Percentiles rank a stretch among this genome's conserved stretches.
Evolutionary conservation across 2,797 vertebrate genomes (phyloP).

Genomic region (Rhinophrynus dorsalis): DNA sequence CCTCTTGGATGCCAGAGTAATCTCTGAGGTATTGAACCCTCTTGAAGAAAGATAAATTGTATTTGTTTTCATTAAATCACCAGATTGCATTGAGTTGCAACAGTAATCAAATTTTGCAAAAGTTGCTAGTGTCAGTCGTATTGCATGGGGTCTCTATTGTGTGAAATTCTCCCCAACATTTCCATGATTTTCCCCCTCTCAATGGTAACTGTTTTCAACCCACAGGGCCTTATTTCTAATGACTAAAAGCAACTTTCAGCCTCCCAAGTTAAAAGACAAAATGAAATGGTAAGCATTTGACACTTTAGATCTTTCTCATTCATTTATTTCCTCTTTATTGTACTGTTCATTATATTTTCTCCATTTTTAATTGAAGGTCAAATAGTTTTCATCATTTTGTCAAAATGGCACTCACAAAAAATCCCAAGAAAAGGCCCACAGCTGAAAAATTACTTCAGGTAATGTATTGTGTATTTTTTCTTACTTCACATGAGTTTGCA

Average conservation of each 20-base stretch:
- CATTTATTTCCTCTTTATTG: neutral
- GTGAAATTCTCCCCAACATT: too few species aligned
- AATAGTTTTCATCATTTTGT: constrained; percentile 98
- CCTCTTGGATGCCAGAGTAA: too few species aligned
- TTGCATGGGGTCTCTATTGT: too few species aligned
- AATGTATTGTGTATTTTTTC: constrained; percentile 44
- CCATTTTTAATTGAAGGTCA: constrained; percentile 75
- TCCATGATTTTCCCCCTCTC: neutral
- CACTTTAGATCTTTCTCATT: neutral
- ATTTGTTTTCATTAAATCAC: too few species aligned
- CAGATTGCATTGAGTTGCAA: too few species aligned
- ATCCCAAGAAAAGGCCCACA: constrained; percentile 92
- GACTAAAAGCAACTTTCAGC: constrained; percentile 98
- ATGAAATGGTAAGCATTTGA: constrained; percentile 82
- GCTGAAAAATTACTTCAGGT: constrained; percentile 96
- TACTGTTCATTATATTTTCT: neutral
- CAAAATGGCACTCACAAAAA: constrained; percentile 95
- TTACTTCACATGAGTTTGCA: too few species aligned
- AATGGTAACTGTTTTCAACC: constrained; percentile 31
- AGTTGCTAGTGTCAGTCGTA: too few species aligned
- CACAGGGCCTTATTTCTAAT: constrained; percentile 95
- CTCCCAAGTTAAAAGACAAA: constrained; percentile 97
- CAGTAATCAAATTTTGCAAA: too few species aligned
- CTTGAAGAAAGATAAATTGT: too few species aligned
- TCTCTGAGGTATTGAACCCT: too few species aligned